Base-by-base conservation (phyloP, 1,140 invertebrate species). In the Bradysia coprophila region DNA sequence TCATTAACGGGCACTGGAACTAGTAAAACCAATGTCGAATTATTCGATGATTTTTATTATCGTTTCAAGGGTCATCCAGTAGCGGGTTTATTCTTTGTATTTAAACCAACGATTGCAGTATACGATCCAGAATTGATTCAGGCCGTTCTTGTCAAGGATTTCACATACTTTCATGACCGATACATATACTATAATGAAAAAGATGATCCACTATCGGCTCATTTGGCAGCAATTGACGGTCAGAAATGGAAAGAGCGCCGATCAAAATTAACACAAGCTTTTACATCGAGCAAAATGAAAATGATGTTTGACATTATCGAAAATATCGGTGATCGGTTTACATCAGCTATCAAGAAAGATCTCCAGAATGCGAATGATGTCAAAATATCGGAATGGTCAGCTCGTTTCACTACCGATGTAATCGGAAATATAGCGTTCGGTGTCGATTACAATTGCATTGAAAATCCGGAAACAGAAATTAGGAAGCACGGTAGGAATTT, bases 261-360 rank as follows among this genome's bases (percentile, higher is more conserved):
- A 40, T 45, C 48, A 2, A 64, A 64, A 45, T 44, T 73, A 23
- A 66, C 63, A 4, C 68, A 67, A 20, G 63, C 70, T 6, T 72
- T 72, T 51, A 69, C 71, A 2, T 56, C 65, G 2, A 56, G 63
- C 3, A 75, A 75, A 56, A 63, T 78, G 43, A 64, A 65, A 51
- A 54, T 48, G 13, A 69, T 72, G 65, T 64, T 63, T 43, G 42
- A 40, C 2, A 47, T 21, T 16, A 44, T 51, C 3, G 37, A 16
- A 6, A 23, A 18, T 10, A 45, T 48, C 16, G 41, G 38, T 13
- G 38, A 42, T 22, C 39, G 39, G 4, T 21, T 43, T 67, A 56
- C 19, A 45, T 50, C 41, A 24, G 45, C 4, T 41, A 38, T 19
- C 47, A 49, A n/a, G 48, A 24, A 37, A 9, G 24, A 15, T 9